A percentile compares a stretch with the other conserved stretches of the same genome.
Conservation (phyloP, 2,888 invertebrate genomes). For the Rotaria macrura region DNA sequence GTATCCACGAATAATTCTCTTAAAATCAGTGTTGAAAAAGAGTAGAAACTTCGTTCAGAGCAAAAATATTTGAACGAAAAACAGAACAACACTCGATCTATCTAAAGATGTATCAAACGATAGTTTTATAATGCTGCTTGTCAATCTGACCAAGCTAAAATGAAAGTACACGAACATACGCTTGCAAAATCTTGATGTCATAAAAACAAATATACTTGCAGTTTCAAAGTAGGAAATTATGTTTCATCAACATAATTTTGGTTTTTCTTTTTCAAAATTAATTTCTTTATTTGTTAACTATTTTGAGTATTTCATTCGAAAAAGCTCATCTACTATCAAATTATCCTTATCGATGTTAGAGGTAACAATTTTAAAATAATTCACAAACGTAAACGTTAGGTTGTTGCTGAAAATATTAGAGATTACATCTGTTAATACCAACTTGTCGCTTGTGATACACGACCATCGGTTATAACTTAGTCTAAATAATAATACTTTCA, state of each 20-base stretch:
- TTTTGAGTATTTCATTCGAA: too few relatives aligned
- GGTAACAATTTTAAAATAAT: too few relatives aligned
- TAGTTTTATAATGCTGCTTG: not conserved
- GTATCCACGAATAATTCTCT: not conserved
- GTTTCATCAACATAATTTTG: not conserved
- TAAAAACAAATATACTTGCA: not conserved
- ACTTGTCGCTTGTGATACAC: too few relatives aligned
- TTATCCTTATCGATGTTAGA: too few relatives aligned
- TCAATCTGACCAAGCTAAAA: not conserved
- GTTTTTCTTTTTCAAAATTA: too few relatives aligned
- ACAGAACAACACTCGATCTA: not conserved
- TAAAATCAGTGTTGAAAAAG: not conserved
- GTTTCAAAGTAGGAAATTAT: not conserved
- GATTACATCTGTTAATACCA: too few relatives aligned
- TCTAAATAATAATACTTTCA: too few relatives aligned
- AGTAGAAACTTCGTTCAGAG: not conserved
- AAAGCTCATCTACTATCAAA: too few relatives aligned
- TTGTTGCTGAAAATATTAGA: too few relatives aligned
- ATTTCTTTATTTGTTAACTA: too few relatives aligned
- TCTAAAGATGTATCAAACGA: not conserved
- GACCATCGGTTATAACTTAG: too few relatives aligned
- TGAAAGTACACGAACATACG: not conserved
- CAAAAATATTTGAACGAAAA: not conserved
- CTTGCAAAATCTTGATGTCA: not conserved
- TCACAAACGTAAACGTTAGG: too few relatives aligned